A percentile compares a stretch with the other conserved stretches of the same genome.
Conservation (phyloP, 2,888 invertebrate species). For the Punctoribates punctum region DNA sequence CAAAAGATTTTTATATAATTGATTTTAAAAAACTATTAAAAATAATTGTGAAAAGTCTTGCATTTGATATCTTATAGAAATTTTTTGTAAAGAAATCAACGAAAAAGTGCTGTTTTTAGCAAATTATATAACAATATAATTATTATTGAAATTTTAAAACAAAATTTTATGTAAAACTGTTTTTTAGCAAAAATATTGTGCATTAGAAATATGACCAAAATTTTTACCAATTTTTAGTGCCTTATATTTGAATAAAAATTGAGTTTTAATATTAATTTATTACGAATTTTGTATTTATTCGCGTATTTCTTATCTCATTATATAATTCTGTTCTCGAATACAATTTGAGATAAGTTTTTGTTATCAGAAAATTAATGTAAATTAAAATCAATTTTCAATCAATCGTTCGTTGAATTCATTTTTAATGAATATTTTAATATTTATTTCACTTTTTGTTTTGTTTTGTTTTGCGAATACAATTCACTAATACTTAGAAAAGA, state of each 20-base stretch:
- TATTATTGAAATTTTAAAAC: neutral
- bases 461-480: no score
- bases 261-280: constrained; percentile 17
- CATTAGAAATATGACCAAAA: neutral
- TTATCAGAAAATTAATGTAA: constrained; percentile 12
- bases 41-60: neutral
- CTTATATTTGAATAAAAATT: constrained; percentile 22
- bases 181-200: neutral
- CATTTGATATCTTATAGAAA: constrained; percentile 11
- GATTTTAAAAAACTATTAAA: neutral
- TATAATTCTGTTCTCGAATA: neutral
- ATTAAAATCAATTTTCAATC: neutral
- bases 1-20: constrained; percentile 3
- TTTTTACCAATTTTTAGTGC: constrained; percentile 23
- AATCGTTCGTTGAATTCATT: no score
- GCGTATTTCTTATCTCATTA: constrained; percentile 2
- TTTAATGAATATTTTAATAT: no score
- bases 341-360: neutral
- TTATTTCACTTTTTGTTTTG: no score
- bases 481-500: no score
- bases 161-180: neutral
- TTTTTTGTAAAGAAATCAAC: neutral
- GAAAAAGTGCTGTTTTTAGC: neutral
- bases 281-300: constrained; percentile 32
- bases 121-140: no score